Percentiles rank a stretch among this genome's conserved stretches.
These are phyloP conservation scores for Sclerurus mexicanus DNA, from an alignment of 2,113 vertebrate genomes.

Conservation along the genomic window DNA sequence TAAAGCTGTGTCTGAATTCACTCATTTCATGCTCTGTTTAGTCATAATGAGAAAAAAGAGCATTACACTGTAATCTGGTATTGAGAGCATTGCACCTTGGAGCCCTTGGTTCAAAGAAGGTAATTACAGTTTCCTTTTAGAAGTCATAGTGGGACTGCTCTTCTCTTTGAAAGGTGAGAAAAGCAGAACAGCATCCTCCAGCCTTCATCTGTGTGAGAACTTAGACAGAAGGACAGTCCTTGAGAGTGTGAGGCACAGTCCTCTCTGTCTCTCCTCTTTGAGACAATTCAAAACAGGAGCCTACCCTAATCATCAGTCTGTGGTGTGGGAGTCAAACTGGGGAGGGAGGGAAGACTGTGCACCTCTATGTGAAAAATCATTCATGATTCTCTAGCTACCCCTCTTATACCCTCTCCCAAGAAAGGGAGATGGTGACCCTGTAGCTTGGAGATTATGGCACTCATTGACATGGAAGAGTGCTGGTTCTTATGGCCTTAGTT, in stretches of 20 bases:
- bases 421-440: neutral
- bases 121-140: neutral
- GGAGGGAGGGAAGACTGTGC: neutral
- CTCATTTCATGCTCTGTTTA: slow-evolving; percentile 8
- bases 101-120: neutral
- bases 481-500: neutral
- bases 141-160: neutral
- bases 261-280: neutral
- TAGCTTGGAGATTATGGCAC: neutral
- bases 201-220: neutral
- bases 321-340: neutral
- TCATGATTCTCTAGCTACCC: neutral
- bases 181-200: neutral
- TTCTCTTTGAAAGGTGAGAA: neutral
- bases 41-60: neutral
- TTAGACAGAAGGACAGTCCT: neutral
- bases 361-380: neutral
- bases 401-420: accelerated
- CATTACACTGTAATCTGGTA: neutral
- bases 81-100: neutral
- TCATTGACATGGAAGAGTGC: neutral
- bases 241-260: neutral
- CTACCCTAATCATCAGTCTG: neutral
- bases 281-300: neutral
- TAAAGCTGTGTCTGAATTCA: neutral